phyloP scores from a whole-genome alignment of 2,113 vertebrate species.

The Bos javanicus region DNA sequence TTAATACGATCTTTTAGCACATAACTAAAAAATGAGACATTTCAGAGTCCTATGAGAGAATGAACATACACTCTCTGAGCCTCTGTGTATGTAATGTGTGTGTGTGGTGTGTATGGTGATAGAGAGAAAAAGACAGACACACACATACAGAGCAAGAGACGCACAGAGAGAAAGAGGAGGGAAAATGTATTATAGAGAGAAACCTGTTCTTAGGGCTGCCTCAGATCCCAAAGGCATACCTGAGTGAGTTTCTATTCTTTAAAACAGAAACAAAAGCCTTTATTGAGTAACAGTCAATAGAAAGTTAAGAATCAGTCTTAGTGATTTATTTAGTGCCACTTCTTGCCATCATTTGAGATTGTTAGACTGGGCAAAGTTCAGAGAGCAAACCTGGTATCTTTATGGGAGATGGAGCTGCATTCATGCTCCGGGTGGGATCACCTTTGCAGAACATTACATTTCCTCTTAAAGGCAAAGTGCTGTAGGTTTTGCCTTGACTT shows the following conservation, averaged over 20 bases:
- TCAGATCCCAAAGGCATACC: not conserved
- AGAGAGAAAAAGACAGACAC: not conserved
- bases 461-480: not conserved
- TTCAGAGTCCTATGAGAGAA: not conserved
- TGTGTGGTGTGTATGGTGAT: not conserved
- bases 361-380: not conserved
- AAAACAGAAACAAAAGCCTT: not conserved
- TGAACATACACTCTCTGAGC: not conserved
- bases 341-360: not conserved
- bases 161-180: not conserved
- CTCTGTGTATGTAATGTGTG: not conserved
- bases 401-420: not conserved
- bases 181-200: not conserved
- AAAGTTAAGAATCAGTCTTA: not conserved
- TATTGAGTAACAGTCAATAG: not conserved
- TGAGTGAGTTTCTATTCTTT: constrained; percentile 30
- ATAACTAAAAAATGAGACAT: not conserved
- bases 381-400: not conserved
- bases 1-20: not conserved
- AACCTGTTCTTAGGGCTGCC: not conserved
- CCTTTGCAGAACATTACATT: not conserved
- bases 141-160: not conserved
- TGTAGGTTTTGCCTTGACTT: not conserved
- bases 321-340: not conserved
- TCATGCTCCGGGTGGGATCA: not conserved